A percentile compares a stretch with the other conserved stretches of the same genome.
These are phyloP conservation scores for Etheostoma spectabile DNA, from an alignment of 2,113 vertebrate genomes.

Conservation along the genomic window DNA sequence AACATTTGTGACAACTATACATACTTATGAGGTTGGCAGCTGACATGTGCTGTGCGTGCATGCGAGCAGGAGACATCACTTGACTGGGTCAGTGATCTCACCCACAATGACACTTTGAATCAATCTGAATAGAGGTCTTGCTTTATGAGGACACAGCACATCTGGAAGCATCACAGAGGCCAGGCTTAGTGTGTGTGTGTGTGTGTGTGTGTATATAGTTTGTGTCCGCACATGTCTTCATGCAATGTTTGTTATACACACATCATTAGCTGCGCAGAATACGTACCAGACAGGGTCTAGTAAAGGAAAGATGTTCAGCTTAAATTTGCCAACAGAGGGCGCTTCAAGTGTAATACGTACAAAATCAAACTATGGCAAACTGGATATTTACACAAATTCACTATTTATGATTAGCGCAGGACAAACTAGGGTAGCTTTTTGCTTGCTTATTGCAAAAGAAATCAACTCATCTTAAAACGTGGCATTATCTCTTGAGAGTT, in stretches of 20 bases:
- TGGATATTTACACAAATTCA: not conserved
- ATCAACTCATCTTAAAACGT: not conserved
- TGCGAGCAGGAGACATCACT: not conserved
- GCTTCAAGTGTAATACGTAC: not conserved
- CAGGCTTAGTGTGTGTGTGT: constrained; percentile 3
- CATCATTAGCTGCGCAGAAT: constrained; percentile 3
- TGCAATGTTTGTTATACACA: constrained; percentile 9
- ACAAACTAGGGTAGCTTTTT: not conserved
- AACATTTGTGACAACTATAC: not conserved
- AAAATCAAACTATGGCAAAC: not conserved
- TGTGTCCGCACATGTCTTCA: not conserved
- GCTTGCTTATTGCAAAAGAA: not conserved
- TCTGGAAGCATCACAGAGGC: constrained; percentile 34
- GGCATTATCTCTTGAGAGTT: not conserved
- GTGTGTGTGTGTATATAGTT: not conserved
- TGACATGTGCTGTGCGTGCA: not conserved
- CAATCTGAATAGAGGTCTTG: constrained; percentile 26
- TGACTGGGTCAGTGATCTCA: constrained; percentile 34
- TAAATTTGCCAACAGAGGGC: not conserved
- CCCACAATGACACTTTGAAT: constrained; percentile 18
- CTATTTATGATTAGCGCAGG: not conserved
- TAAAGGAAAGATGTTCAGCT: not conserved
- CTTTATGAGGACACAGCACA: constrained; percentile 40
- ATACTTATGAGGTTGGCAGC: not conserved
- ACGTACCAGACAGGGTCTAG: not conserved